Conservation (phyloP, 2,888 invertebrate genomes). For the Boloria euphrosyne region DNA sequence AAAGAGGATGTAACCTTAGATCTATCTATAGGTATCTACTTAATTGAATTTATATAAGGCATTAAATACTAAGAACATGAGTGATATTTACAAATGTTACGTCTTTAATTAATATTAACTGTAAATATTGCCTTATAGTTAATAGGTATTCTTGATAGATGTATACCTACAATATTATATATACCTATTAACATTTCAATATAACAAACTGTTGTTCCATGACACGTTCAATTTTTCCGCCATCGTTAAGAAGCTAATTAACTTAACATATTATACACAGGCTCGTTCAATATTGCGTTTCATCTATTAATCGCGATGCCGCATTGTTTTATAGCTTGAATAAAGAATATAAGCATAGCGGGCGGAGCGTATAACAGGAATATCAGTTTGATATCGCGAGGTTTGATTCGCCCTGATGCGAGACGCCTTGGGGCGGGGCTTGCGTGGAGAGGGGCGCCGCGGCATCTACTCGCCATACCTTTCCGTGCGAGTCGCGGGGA, state of each 20-base stretch:
- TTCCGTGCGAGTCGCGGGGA: slow-evolving; percentile 61
- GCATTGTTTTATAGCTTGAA: slow-evolving; percentile 76
- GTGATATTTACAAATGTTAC: too few relatives aligned
- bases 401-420: slow-evolving; percentile 77
- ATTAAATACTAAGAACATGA: too few relatives aligned
- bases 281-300: slow-evolving; percentile 19
- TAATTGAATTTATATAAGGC: too few relatives aligned
- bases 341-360: slow-evolving; percentile 74
- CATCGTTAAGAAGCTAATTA: slow-evolving; percentile 14
- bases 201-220: background rate
- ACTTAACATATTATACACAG: slow-evolving; percentile 9
- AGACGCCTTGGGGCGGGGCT: slow-evolving; percentile 76
- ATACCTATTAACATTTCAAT: too few relatives aligned
- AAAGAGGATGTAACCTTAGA: too few relatives aligned
- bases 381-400: slow-evolving; percentile 78
- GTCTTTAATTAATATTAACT: too few relatives aligned
- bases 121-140: too few relatives aligned
- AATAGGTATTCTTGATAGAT: too few relatives aligned
- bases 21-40: too few relatives aligned
- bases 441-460: slow-evolving; percentile 57
- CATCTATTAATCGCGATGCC: slow-evolving; percentile 36
- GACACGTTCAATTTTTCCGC: slow-evolving; percentile 16
- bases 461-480: slow-evolving; percentile 59
- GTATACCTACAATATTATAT: too few relatives aligned
- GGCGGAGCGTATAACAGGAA: slow-evolving; percentile 74